These are phyloP conservation scores for Neoascia interrupta DNA, from an alignment of 2,888 invertebrate species.

Conservation along the genomic window DNA sequence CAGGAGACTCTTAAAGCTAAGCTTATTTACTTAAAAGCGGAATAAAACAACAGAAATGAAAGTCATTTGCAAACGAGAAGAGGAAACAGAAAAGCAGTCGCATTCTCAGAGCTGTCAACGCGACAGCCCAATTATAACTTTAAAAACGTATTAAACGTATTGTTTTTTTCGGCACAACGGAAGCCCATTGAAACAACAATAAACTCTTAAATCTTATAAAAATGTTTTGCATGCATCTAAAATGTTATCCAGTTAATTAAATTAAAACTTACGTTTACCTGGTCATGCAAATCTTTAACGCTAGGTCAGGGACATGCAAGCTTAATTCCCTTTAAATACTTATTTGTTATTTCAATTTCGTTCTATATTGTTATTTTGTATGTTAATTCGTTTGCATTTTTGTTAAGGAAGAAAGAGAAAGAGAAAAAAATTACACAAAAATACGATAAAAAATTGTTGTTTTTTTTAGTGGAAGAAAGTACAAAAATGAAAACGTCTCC, in stretches of 20 bases:
- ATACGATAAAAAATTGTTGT: constrained; percentile 4
- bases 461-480: constrained; percentile 13
- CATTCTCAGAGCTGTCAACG: neutral
- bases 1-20: no score
- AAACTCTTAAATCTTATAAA: neutral
- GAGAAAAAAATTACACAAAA: constrained; percentile 21
- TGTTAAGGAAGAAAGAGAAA: constrained; percentile 35
- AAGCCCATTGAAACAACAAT: no score
- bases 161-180: no score
- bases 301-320: constrained; percentile 58
- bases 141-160: no score
- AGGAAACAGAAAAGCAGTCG: no score
- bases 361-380: constrained; percentile 16
- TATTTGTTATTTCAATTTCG: constrained; percentile 45
- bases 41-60: no score
- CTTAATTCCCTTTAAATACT: constrained; percentile 51
- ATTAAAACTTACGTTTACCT: constrained; percentile 39
- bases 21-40: no score
- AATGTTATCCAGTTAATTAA: neutral
- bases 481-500: constrained; percentile 1
- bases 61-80: no score
- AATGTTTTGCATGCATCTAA: constrained; percentile 22
- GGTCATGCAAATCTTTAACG: constrained; percentile 50
- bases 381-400: constrained; percentile 34
- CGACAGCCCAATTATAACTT: neutral